A percentile compares a stretch with the other conserved stretches of the same genome.
Evolutionary conservation across 1,140 invertebrate species (phyloP).

Genomic region (Parapsyche elsis): DNA sequence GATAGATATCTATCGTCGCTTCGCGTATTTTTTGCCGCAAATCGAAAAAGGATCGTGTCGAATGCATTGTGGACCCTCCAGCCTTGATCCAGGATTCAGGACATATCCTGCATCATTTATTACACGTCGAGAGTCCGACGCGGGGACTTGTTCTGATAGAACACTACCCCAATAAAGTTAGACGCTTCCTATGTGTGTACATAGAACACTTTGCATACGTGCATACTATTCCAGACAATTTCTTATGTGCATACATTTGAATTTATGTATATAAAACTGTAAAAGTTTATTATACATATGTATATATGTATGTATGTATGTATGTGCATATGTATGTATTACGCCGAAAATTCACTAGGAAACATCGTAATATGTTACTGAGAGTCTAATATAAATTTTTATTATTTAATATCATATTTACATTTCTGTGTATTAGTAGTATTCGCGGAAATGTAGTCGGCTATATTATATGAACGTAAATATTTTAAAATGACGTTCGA

Average conservation of each 20-base stretch:
- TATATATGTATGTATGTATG: not conserved
- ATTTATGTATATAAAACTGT: not conserved
- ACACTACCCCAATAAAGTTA: conserved; percentile 47
- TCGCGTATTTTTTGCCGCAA: not conserved
- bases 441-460: no score
- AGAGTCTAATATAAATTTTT: no score
- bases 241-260: conserved; percentile 46
- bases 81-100: conserved; percentile 40
- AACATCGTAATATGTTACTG: no score
- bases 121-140: conserved; percentile 43
- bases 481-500: no score
- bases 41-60: conserved; percentile 1
- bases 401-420: no score
- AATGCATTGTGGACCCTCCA: not conserved
- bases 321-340: not conserved
- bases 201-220: no score
- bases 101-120: conserved; percentile 50
- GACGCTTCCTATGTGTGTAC: no score
- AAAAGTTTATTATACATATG: not conserved
- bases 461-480: no score
- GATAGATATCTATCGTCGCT: not conserved
- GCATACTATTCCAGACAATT: not conserved
- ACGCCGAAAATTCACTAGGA: no score
- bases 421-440: no score
- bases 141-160: conserved; percentile 35